Evolutionary conservation across 2,888 invertebrate genomes (phyloP).

Genomic region (Julus scandinavius): DNA sequence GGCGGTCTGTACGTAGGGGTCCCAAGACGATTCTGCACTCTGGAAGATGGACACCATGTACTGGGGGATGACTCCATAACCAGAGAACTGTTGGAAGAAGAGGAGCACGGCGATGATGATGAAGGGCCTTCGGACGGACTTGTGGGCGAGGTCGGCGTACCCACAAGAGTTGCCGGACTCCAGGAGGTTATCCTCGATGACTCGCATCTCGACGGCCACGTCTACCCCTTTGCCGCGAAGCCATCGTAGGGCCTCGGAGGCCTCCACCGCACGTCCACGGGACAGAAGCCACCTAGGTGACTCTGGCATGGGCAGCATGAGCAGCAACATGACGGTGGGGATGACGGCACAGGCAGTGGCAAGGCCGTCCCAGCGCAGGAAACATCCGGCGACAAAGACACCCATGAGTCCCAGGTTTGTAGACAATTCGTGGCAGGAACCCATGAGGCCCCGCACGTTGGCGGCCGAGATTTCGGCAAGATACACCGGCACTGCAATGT

Average conservation of each 20-base stretch:
- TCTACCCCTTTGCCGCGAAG: constrained; percentile 2
- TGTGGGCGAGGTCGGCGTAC: background rate
- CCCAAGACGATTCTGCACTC: constrained; percentile 55
- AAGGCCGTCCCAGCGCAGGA: constrained; percentile 49
- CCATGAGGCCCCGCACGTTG: constrained; percentile 57
- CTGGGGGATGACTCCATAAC: constrained; percentile 58
- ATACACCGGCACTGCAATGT: constrained; percentile 49
- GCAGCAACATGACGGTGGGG: background rate
- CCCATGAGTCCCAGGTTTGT: constrained; percentile 51
- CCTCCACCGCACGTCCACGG: background rate
- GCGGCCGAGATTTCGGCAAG: constrained; percentile 57
- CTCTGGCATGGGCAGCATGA: constrained; percentile 54
- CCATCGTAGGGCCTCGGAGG: constrained; percentile 5
- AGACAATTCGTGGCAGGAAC: constrained; percentile 56
- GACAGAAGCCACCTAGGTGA: constrained; percentile 51
- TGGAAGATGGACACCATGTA: constrained; percentile 59
- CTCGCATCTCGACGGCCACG: background rate
- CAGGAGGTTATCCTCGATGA: constrained; percentile 32
- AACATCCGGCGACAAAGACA: constrained; percentile 31
- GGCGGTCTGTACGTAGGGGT: constrained; percentile 56
- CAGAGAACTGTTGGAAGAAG: constrained; percentile 59
- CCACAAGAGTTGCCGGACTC: background rate
- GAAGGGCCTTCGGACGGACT: constrained; percentile 54
- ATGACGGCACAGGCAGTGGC: constrained; percentile 44
- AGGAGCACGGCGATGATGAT: constrained; percentile 56